Evolutionary conservation across 2,797 vertebrate species (phyloP).

Genomic region (Cynopterus sphinx): DNA sequence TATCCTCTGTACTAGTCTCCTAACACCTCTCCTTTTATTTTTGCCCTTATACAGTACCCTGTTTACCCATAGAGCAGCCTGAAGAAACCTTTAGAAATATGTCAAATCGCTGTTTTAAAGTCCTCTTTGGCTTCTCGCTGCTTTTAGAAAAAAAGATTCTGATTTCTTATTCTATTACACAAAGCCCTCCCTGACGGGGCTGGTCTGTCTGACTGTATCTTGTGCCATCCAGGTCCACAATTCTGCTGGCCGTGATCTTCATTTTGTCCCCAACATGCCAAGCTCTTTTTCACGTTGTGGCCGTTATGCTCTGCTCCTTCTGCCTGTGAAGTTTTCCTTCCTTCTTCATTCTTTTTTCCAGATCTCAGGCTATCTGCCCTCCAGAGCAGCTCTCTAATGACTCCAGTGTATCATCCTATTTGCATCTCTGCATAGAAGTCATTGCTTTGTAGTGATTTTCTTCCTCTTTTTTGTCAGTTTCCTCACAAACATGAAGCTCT

Average conservation of each 20-base stretch:
- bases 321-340: not conserved
- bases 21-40: not conserved
- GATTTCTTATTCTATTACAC: not conserved
- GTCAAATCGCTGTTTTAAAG: constrained; percentile 28
- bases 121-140: not conserved
- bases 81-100: not conserved
- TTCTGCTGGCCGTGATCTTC: not conserved
- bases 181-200: not conserved
- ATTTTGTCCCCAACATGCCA: not conserved
- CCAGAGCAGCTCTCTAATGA: not conserved
- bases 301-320: not conserved
- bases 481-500: constrained; percentile 23
- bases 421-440: not conserved
- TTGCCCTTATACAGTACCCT: not conserved
- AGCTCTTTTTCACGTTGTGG: not conserved
- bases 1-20: not conserved
- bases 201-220: not conserved
- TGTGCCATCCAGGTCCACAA: no score
- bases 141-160: not conserved
- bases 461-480: constrained; percentile 8
- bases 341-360: not conserved
- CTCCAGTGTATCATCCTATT: not conserved
- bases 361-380: not conserved
- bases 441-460: not conserved
- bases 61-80: not conserved